A percentile compares a stretch with the other conserved stretches of the same genome.
Evolutionary conservation across 2,797 vertebrate genomes (phyloP).

Genomic region (Coluber constrictor): DNA sequence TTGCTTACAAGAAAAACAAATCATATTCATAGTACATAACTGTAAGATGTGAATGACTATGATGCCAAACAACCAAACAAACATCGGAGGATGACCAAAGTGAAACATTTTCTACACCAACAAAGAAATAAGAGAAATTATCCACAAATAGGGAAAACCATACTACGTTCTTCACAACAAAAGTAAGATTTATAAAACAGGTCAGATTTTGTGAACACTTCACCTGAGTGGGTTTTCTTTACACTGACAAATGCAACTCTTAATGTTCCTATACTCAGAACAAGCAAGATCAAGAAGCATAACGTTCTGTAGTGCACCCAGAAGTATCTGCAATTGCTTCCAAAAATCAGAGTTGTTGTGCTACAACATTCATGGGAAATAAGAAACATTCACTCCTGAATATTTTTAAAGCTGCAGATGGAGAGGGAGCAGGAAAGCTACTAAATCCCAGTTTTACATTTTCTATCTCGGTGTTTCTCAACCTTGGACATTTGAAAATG

Average conservation of each 20-base stretch:
- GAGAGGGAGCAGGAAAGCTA: neutral
- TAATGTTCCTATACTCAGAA: neutral
- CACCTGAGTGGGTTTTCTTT: neutral
- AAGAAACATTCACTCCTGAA: neutral
- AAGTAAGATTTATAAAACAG: neutral
- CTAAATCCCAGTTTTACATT: neutral
- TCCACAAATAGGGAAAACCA: neutral
- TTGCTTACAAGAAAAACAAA: neutral
- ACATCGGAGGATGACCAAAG: neutral
- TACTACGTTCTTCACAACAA: neutral
- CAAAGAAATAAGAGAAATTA: neutral
- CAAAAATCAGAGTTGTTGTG: neutral
- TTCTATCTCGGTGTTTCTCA: neutral
- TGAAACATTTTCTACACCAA: neutral
- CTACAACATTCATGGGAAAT: neutral
- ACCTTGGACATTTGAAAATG: neutral
- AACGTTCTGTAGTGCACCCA: neutral
- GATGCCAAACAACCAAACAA: neutral
- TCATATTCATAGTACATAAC: neutral
- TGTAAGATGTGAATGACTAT: neutral
- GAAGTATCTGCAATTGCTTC: neutral
- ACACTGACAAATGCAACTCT: neutral
- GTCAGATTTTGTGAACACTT: neutral
- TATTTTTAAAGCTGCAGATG: too few species aligned
- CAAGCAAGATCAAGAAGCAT: neutral